phyloP scores from a whole-genome alignment of 2,797 vertebrate species.

The Tenualosa ilisha region DNA sequence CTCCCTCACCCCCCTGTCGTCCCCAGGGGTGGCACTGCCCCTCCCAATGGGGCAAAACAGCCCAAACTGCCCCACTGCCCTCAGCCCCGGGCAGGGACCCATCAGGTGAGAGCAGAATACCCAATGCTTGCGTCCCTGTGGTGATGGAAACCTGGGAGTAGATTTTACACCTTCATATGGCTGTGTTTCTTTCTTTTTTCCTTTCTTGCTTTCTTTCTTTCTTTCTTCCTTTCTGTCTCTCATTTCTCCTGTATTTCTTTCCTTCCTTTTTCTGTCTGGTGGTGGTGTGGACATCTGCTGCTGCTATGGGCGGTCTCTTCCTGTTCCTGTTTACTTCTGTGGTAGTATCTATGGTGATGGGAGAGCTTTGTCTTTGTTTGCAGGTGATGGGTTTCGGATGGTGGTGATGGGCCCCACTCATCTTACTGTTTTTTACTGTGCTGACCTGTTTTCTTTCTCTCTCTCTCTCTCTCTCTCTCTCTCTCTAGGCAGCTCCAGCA shows the following conservation, averaged over 20 bases:
- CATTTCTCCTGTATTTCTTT: background rate
- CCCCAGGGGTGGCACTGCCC: slow-evolving; percentile 81
- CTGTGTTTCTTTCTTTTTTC: slow-evolving; percentile 12
- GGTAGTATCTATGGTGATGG: background rate
- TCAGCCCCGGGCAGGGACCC: slow-evolving; percentile 81
- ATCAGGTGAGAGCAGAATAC: slow-evolving; percentile 82
- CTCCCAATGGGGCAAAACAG: slow-evolving; percentile 81
- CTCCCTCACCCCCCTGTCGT: slow-evolving; percentile 81
- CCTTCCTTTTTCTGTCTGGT: background rate
- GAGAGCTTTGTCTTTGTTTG: background rate
- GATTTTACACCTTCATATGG: slow-evolving; percentile 53
- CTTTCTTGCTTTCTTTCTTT: background rate
- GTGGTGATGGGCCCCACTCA: background rate
- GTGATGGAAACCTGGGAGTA: slow-evolving; percentile 48
- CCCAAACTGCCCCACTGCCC: slow-evolving; percentile 78
- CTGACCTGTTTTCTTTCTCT: background rate
- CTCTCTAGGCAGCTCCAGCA: slow-evolving; percentile 83
- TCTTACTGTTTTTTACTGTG: background rate
- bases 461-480: background rate
- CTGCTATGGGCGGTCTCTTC: background rate
- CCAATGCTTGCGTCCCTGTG: slow-evolving; percentile 45
- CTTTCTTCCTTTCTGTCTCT: background rate
- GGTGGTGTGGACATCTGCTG: background rate
- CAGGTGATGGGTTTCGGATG: background rate
- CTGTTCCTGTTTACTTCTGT: background rate